Evolutionary conservation across 2,797 vertebrate species (phyloP).

Genomic region (Sitta carolinensis): DNA sequence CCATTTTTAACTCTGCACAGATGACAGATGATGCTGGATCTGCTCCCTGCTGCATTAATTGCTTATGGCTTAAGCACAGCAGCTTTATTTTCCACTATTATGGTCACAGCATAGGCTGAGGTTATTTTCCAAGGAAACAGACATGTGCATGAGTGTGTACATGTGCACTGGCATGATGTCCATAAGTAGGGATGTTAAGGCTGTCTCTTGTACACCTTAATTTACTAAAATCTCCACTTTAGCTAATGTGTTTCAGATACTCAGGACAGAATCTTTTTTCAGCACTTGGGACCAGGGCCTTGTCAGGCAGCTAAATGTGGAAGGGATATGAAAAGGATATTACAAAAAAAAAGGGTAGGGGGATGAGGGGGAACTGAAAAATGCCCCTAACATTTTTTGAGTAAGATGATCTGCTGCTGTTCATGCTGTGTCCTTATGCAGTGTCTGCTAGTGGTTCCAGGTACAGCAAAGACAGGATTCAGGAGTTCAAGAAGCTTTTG

Average conservation of each 20-base stretch:
- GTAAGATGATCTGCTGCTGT: not conserved
- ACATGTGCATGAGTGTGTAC: not conserved
- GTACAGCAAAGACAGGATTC: not conserved
- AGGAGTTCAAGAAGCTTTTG: not conserved
- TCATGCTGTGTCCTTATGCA: not conserved
- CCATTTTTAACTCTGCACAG: not conserved
- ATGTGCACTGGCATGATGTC: not conserved
- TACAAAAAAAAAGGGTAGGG: accelerated
- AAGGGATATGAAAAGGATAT: not conserved
- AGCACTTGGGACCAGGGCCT: not conserved
- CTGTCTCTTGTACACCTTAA: not conserved
- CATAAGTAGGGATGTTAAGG: not conserved
- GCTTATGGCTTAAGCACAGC: not conserved
- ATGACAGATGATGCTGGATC: not conserved
- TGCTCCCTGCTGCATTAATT: constrained; percentile 8
- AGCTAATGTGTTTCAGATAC: not conserved
- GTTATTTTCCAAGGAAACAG: not conserved
- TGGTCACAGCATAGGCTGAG: not conserved
- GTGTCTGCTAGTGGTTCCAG: not conserved
- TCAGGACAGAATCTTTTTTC: not conserved
- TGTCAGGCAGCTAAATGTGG: not conserved
- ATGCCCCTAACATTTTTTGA: not conserved
- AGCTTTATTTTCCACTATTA: not conserved
- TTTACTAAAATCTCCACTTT: not conserved
- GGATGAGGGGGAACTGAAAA: accelerated